Evolutionary conservation across 2,113 vertebrate species (phyloP), one percentile per base, ranked within the genome.

Genomic region (Silurus asotus): DNA sequence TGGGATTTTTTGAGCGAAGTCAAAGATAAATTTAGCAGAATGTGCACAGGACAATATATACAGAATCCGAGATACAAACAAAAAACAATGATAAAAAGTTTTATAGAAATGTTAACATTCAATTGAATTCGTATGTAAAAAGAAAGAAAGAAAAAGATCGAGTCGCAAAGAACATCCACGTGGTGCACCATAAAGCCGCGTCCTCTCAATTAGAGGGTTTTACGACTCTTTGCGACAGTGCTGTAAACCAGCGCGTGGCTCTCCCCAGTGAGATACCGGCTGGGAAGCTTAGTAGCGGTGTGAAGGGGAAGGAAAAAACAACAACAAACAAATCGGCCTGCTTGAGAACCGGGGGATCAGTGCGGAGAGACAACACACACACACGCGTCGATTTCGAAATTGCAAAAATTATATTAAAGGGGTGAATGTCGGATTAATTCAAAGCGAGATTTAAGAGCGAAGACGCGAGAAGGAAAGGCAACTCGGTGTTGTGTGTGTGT

Each of bases 181-280:
- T 93, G 93, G 90, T 93, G 45, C 84, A 64, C 79, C 87, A 87
- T 82, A 89, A 87, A 87, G 79, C 75, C 82, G 48, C n/a, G 56
- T 86, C 48, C 81, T 65, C 72, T 51, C 62, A 55, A 85, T 83
- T 49, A 83, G 61, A 69, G 62, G 70, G 53, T 59, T 89, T 89
- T 67, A 76, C 91, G 94, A 93, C 94, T 72, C 49, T 96, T 95
- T 95, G 86, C 95, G 95, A 94, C 95, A 94, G 87, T 94, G 93
- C 93, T 93, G 93, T 92, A 74, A 75, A 74, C 23, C 70, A 90
- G 92, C 90, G 88, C 91, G 37, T 89, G 86, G 92, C 91, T 94
- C 90, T 94, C 90, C 92, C 70, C 92, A 93, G 90, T 93, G 93
- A 94, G 91, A 94, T 92, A 95, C 95, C 95, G 95, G 95, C 91